Evolutionary conservation across 2,113 vertebrate species (phyloP).

Genomic region (Cheirogaleus medius): DNA sequence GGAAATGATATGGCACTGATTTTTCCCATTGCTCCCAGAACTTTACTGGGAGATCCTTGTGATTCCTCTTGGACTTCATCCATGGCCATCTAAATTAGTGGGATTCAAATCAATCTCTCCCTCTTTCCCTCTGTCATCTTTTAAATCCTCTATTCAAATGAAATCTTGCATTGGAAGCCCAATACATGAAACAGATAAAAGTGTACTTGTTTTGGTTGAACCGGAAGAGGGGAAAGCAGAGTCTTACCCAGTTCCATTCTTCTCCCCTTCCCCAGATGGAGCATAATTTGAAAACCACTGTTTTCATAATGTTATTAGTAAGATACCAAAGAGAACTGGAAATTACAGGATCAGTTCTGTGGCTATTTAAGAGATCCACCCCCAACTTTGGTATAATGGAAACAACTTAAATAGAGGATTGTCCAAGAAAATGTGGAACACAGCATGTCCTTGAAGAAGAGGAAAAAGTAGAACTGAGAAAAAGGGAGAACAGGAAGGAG

Average conservation of each 20-base stretch:
- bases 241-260: neutral
- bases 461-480: neutral
- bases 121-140: neutral
- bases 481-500: neutral
- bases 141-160: neutral
- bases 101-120: neutral
- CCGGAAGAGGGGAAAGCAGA: neutral
- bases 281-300: neutral
- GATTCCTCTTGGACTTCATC: neutral
- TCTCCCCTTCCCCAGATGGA: neutral
- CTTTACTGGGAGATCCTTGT: constrained; percentile 8
- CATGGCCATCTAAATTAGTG: neutral
- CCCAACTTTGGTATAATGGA: neutral
- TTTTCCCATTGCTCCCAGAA: neutral
- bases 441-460: neutral
- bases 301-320: neutral
- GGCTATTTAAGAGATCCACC: neutral
- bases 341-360: neutral
- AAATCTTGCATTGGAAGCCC: neutral
- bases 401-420: neutral
- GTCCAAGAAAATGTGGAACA: neutral
- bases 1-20: neutral
- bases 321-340: constrained; percentile 1
- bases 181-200: constrained; percentile 18
- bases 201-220: neutral